Evolutionary conservation across 2,888 invertebrate genomes (phyloP).

Genomic region (Heliconius ismenius): DNA sequence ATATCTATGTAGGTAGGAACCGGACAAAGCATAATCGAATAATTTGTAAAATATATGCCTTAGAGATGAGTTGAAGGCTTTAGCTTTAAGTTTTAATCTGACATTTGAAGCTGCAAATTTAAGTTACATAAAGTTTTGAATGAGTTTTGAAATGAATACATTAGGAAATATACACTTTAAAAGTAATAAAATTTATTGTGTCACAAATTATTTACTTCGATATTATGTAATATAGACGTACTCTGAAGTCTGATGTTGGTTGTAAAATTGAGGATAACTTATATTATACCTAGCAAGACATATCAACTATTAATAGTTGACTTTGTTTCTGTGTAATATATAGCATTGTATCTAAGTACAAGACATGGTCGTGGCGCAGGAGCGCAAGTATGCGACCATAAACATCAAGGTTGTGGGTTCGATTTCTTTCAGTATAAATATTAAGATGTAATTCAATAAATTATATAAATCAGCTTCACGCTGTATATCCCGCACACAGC

Average conservation of each 20-base stretch:
- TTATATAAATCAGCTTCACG: too few relatives aligned
- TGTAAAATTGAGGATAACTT: neutral
- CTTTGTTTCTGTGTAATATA: slow-evolving; percentile 1
- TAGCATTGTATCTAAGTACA: neutral
- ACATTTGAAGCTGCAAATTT: slow-evolving; percentile 16
- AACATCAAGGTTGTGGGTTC: too few relatives aligned
- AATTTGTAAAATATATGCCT: slow-evolving; percentile 25
- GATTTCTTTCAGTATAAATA: too few relatives aligned
- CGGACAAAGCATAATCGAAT: slow-evolving; percentile 26
- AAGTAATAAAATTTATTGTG: neutral
- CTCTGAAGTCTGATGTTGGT: neutral
- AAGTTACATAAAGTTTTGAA: neutral
- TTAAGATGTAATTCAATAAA: too few relatives aligned
- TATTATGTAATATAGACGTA: neutral
- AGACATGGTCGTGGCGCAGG: too few relatives aligned
- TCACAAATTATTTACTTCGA: neutral
- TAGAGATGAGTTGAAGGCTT: slow-evolving; percentile 34
- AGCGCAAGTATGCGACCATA: too few relatives aligned
- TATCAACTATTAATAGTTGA: neutral
- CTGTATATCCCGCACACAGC: too few relatives aligned
- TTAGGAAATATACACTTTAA: neutral
- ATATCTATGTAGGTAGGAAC: slow-evolving; percentile 9
- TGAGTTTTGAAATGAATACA: neutral
- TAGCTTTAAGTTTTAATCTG: slow-evolving; percentile 22
- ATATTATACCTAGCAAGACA: neutral